These are phyloP conservation scores for Paraescarpia echinospica DNA, from an alignment of 1,140 invertebrate species.

Conservation along the genomic window DNA sequence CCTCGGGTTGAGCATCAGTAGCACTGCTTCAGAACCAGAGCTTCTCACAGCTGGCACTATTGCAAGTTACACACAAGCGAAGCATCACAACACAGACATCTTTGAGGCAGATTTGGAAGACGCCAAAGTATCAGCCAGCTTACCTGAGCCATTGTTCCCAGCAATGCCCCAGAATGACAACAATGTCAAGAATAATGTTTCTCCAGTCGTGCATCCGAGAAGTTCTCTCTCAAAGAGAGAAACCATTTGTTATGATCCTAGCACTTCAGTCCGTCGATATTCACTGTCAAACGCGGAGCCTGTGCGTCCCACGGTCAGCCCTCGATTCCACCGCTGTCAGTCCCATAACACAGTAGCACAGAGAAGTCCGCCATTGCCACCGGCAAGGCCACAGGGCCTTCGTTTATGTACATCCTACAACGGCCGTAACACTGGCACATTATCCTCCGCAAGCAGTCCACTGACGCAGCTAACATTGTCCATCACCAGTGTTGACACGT, in stretches of 20 bases:
- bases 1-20: conserved; percentile 11
- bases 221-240: background rate
- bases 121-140: background rate
- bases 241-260: background rate
- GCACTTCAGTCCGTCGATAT: background rate
- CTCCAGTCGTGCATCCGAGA: background rate
- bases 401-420: background rate
- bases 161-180: conserved; percentile 15
- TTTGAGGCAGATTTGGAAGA: conserved; percentile 12
- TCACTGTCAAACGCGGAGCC: background rate
- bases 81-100: background rate
- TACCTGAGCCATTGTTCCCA: conserved; percentile 15
- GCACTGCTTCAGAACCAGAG: background rate
- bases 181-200: background rate
- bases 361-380: background rate
- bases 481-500: background rate
- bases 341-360: background rate
- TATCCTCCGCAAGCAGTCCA: background rate
- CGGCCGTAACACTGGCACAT: background rate
- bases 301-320: background rate
- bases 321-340: background rate
- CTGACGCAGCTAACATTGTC: background rate
- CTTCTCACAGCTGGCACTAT: background rate
- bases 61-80: background rate
- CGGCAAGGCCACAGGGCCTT: background rate